Evolutionary conservation across 2,113 vertebrate genomes (phyloP).

Genomic region (Agelaius phoeniceus): DNA sequence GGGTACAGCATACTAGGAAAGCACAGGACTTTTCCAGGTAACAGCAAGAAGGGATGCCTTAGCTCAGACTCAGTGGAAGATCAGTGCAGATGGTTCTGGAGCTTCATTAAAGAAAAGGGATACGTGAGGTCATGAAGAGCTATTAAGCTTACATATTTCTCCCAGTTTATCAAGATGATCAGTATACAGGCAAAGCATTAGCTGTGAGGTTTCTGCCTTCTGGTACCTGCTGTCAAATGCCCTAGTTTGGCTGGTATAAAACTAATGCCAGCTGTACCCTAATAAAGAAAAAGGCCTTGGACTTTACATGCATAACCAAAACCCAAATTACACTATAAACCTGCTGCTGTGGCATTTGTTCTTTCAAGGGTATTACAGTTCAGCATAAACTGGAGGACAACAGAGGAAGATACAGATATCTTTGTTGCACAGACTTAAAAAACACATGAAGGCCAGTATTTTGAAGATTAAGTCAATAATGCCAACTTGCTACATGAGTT

Average conservation of each 20-base stretch:
- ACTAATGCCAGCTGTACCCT: constrained; percentile 33
- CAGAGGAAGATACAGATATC: background rate
- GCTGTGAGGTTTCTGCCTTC: constrained; percentile 2
- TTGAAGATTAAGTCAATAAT: background rate
- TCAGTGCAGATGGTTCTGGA: background rate
- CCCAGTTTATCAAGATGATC: background rate
- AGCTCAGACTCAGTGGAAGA: background rate
- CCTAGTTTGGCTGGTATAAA: constrained; percentile 20
- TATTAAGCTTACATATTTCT: background rate
- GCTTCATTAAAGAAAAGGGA: background rate
- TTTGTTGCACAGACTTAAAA: background rate
- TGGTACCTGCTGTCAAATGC: constrained; percentile 43
- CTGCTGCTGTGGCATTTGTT: constrained; percentile 41
- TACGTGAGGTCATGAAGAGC: background rate
- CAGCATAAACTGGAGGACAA: background rate
- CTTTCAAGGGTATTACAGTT: background rate
- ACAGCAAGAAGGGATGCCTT: background rate
- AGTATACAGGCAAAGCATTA: background rate
- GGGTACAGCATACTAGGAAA: background rate
- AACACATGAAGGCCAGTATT: background rate
- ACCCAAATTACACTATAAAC: background rate
- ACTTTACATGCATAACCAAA: constrained; percentile 3
- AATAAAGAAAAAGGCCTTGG: background rate
- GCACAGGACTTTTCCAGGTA: background rate
- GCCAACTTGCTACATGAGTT: background rate